phyloP scores from a whole-genome alignment of 2,888 invertebrate species.

The Kuschelorhynchus macadamiae region DNA sequence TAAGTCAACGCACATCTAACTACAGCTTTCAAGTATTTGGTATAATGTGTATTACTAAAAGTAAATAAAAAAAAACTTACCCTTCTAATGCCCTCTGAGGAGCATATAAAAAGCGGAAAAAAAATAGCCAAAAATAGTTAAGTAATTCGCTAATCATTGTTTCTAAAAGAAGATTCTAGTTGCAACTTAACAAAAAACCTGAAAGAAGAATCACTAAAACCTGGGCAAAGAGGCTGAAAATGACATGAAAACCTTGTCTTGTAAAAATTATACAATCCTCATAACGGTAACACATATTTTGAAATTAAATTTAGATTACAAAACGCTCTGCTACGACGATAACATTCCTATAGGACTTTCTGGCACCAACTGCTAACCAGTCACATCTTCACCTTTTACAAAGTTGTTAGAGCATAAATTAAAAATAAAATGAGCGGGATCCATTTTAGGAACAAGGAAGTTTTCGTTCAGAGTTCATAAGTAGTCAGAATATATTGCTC shows the following conservation, averaged over 20 bases:
- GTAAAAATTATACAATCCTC: conserved; percentile 31
- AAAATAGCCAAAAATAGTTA: conserved; percentile 58
- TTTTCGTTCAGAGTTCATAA: conserved; percentile 4
- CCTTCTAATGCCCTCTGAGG: conserved; percentile 54
- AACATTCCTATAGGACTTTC: conserved; percentile 26
- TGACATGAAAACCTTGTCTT: conserved; percentile 50
- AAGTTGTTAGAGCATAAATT: conserved; percentile 16
- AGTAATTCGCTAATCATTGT: conserved; percentile 60
- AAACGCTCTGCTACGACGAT: conserved; percentile 5
- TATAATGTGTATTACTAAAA: too few relatives aligned
- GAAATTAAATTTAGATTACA: conserved; percentile 8
- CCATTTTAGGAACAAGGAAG: conserved; percentile 20
- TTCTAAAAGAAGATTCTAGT: conserved; percentile 38
- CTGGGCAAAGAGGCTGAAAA: conserved; percentile 40
- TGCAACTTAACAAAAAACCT: conserved; percentile 43
- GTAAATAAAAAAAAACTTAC: too few relatives aligned
- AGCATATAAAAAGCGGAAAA: conserved; percentile 57
- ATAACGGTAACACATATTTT: conserved; percentile 24
- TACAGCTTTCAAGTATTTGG: too few relatives aligned
- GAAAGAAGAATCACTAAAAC: conserved; percentile 47
- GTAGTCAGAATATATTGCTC: too few relatives aligned
- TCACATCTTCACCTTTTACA: conserved; percentile 26
- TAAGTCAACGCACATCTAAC: too few relatives aligned
- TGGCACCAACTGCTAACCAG: conserved; percentile 28
- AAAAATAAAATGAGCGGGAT: conserved; percentile 14